Conservation (phyloP, 2,797 vertebrate species). For the Ibycter americanus region DNA sequence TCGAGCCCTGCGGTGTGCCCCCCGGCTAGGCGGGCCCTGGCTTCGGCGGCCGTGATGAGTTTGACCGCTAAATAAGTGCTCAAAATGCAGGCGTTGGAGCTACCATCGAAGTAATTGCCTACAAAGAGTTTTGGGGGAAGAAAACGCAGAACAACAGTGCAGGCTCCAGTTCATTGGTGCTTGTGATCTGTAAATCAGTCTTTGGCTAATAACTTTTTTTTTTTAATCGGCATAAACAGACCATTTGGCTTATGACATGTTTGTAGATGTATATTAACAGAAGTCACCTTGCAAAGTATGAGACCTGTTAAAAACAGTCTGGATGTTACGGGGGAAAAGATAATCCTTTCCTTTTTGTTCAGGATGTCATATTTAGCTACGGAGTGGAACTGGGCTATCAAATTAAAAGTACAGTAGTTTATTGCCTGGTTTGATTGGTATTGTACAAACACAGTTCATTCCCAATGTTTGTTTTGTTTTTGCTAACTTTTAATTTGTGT, state of each 20-base stretch:
- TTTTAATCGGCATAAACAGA: neutral
- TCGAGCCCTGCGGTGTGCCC: neutral
- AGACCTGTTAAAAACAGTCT: neutral
- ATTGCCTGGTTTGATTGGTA: neutral
- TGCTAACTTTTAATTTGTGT: neutral
- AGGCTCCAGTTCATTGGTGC: neutral
- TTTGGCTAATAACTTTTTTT: neutral
- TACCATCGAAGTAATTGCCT: neutral
- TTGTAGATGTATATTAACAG: neutral
- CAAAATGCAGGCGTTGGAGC: neutral
- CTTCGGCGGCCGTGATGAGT: neutral
- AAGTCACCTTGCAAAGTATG: neutral
- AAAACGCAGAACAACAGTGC: neutral
- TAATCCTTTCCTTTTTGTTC: neutral
- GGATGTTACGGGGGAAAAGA: neutral
- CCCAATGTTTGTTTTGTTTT: neutral
- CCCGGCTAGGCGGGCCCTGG: neutral
- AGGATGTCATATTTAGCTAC: neutral
- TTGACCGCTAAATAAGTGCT: neutral
- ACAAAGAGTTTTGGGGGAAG: neutral
- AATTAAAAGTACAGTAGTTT: neutral
- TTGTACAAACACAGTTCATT: neutral
- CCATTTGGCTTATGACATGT: accelerated
- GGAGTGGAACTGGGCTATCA: neutral
- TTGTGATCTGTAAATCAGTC: neutral